Conservation (phyloP, 2,797 vertebrate genomes). For the Myotis pilosus region DNA sequence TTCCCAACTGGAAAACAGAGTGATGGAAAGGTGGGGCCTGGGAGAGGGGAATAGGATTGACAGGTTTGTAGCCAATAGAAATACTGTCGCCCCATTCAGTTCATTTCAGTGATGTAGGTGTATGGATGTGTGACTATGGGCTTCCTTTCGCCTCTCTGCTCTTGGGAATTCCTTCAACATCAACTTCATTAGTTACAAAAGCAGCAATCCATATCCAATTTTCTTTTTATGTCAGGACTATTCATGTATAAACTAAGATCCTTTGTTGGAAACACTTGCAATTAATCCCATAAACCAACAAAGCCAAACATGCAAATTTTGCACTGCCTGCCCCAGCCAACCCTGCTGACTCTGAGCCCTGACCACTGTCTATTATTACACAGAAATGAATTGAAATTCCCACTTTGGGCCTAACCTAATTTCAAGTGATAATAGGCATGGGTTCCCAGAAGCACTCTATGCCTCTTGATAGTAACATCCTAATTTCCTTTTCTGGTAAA, state of each 20-base stretch:
- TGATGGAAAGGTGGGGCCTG: slow-evolving; percentile 64
- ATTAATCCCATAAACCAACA: slow-evolving; percentile 87
- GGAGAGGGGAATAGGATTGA: slow-evolving; percentile 62
- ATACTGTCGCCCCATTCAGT: background rate
- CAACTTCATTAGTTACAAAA: slow-evolving; percentile 86
- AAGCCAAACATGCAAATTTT: slow-evolving; percentile 81
- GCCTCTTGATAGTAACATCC: slow-evolving; percentile 85
- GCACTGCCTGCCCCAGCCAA: slow-evolving; percentile 77
- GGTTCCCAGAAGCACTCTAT: slow-evolving; percentile 84
- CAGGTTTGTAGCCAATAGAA: slow-evolving; percentile 60
- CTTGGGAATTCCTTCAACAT: slow-evolving; percentile 82
- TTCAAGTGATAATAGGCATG: slow-evolving; percentile 86
- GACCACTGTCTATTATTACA: slow-evolving; percentile 81
- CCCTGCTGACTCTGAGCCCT: slow-evolving; percentile 78
- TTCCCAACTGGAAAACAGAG: slow-evolving; percentile 56
- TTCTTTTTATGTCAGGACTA: slow-evolving; percentile 84
- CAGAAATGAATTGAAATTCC: slow-evolving; percentile 86
- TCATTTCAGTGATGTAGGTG: slow-evolving; percentile 61
- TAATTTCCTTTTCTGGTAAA: slow-evolving; percentile 87
- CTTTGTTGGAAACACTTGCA: slow-evolving; percentile 86
- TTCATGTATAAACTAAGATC: slow-evolving; percentile 82
- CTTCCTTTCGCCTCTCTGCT: slow-evolving; percentile 70
- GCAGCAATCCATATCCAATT: slow-evolving; percentile 88
- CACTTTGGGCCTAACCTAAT: slow-evolving; percentile 86
- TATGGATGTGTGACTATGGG: background rate